Base-by-base conservation (phyloP, 2,888 invertebrate genomes). In the Eudemis profundana region DNA sequence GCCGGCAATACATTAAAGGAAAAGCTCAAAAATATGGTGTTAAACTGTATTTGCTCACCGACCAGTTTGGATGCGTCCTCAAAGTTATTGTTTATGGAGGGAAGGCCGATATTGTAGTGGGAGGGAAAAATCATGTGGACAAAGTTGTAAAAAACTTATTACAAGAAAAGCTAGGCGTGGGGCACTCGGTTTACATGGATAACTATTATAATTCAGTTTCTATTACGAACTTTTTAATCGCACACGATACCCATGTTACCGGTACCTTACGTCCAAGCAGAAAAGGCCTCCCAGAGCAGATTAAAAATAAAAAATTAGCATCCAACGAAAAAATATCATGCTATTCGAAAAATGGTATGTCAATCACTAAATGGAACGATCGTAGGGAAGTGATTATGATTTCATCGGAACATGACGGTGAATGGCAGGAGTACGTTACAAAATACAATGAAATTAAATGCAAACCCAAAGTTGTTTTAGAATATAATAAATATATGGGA, bases 271-370 rank as follows among this genome's bases (percentile, higher is more conserved):
- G 44, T 3, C 46, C 46, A 29, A 33, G 33, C 42, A 33, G 33
- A n/a, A 14, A 14, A 23, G 59, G 59, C 4, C 19, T 47, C 10
- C 59, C 59, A 14, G 14, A 8, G 23, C 36, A 4, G 4, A 38
- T 59, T 47, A 46, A 47, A 47, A 36, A 36, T 8, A 47, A 36
- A 38, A 47, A 59, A 47, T n/a, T 59, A 15, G 46, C 36, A n/a
- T 7, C 3, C 4, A 3, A 36, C 7, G 47, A 59, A 47, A 59
- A 36, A 47, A 15, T 14, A 0, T 14, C 36, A 10, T 15, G n/a
- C 0, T 59, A 59, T 21, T 47, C 36, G 2, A 59, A 47, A 21
- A 59, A 33, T 36, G 47, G 47, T 1, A 59, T 47, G 15, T 14
- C 14, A 5, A 10, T 59, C 10, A 59, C 59, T 3, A 59, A 59